Percentiles rank a stretch among this genome's conserved stretches.
These are phyloP conservation scores for Aphelenchoides fujianensis DNA, from an alignment of 1,140 invertebrate genomes.

Conservation along the genomic window DNA sequence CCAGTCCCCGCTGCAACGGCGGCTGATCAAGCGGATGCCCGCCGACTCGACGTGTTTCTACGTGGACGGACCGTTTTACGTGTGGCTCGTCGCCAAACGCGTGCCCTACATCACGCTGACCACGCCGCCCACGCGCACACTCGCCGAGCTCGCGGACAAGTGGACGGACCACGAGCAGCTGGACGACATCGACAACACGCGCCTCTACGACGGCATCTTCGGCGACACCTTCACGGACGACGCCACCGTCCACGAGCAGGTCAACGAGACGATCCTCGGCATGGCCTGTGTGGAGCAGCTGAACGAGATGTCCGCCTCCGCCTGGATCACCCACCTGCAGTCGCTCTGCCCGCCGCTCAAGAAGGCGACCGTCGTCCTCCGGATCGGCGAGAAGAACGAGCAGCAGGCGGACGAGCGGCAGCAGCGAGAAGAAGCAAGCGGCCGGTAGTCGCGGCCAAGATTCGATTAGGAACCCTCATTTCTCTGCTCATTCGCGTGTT, in stretches of 20 bases:
- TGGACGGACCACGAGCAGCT: conserved; percentile 41
- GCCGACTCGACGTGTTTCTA: conserved; percentile 70
- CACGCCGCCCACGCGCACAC: conserved; percentile 67
- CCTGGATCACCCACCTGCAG: conserved; percentile 84
- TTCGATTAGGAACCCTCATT: no score
- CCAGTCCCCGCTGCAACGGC: conserved; percentile 75
- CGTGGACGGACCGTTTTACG: conserved; percentile 80
- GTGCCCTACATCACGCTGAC: conserved; percentile 82
- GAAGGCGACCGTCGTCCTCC: conserved; percentile 33
- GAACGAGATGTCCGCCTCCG: conserved; percentile 77
- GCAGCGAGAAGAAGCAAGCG: no score
- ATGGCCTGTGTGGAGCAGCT: conserved; percentile 79
- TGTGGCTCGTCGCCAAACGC: conserved; percentile 74
- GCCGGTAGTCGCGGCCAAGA: no score
- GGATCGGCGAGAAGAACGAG: conserved; percentile 32
- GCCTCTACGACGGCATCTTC: conserved; percentile 27
- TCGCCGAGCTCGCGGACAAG: conserved; percentile 27
- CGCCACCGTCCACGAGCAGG: conserved; percentile 78
- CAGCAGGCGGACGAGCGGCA: neutral
- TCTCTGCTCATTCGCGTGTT: no score
- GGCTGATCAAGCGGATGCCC: conserved; percentile 73
- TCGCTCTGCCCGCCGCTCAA: conserved; percentile 72
- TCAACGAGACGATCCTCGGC: conserved; percentile 82
- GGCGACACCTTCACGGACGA: conserved; percentile 48
- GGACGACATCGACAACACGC: conserved; percentile 29